Base-by-base conservation (phyloP, 1,140 invertebrate genomes). In the Tigriopus japonicus region DNA sequence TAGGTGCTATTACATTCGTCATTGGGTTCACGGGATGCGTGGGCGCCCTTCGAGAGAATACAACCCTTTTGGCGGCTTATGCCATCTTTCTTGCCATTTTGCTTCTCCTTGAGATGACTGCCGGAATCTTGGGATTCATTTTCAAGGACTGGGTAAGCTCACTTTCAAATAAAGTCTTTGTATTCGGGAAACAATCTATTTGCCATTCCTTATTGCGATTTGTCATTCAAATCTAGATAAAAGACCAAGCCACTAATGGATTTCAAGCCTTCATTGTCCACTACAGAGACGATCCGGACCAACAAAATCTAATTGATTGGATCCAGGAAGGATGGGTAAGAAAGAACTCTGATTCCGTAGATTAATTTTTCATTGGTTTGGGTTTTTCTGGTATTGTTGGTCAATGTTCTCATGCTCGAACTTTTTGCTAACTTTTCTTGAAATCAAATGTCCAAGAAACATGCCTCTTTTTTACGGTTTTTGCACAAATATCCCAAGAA, bases 251-350 rank as follows among this genome's bases (percentile, higher is more conserved):
- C 9, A 87, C 89, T 23, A 83, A 79, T 66, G 87, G 89, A 21
- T 85, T 95, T 67, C 86, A 91, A 73, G 85, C 85, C 6, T 93
- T 94, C 71, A 95, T 96, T 62, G 84, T 89, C 15, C 87, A 91
- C 69, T 98, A 98, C 71, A 77, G 93, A 67, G 93, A 97, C 73
- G 93, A 98, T 77, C 87, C 88, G 10, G 93, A 98, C 75, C 84
- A 96, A 69, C 93, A 98, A 71, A 93, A 96, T 74, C 77, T 98
- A 14, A 95, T 98, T 65, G 93, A 98, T 71, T 97, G 93, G 91
- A 94, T 97, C 65, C 93, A 98, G 74, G 86, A 91, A 75, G 88
- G 92, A 71, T 98, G 93, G 92, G 86, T 87, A 76, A 70, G 70
- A 42, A 35, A 15, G 21, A 23, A 10, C 23, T 23, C 12, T 17